Evolutionary conservation across 2,797 vertebrate genomes (phyloP).

Genomic region (Onychomys arenicola): DNA sequence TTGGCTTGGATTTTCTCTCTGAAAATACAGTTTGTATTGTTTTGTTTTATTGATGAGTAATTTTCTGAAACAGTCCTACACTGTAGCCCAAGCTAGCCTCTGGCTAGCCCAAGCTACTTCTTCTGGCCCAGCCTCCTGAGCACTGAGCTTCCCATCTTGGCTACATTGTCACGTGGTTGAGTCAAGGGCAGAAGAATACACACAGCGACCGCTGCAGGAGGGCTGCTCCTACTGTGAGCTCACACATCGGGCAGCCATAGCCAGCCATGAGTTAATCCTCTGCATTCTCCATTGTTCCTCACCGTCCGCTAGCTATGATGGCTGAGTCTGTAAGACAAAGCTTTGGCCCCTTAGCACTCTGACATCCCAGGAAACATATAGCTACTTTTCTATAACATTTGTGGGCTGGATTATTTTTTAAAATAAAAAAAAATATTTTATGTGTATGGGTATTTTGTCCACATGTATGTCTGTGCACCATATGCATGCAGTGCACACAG

Average conservation of each 20-base stretch:
- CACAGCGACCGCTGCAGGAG: background rate
- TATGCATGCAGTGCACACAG: background rate
- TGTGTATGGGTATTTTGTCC: background rate
- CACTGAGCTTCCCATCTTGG: background rate
- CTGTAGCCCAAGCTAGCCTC: background rate
- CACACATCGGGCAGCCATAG: constrained; percentile 48
- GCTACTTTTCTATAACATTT: background rate
- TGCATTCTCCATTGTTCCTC: constrained; percentile 50
- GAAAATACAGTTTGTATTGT: background rate
- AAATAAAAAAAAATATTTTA: too few relatives aligned
- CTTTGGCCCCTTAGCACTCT: background rate
- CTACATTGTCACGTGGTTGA: background rate
- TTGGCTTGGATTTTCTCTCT: background rate
- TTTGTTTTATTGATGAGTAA: background rate
- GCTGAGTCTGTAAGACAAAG: background rate
- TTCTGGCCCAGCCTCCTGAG: background rate
- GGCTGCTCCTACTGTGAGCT: background rate
- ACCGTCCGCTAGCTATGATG: constrained; percentile 18
- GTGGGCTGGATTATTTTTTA: background rate
- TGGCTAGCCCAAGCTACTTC: too few relatives aligned
- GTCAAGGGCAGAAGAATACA: background rate
- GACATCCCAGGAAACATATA: background rate
- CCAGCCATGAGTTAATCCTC: constrained; percentile 63
- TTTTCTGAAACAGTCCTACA: background rate
- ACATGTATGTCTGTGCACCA: background rate